phyloP scores from a whole-genome alignment of 1,140 invertebrate species.

The Heliconius hermathena region DNA sequence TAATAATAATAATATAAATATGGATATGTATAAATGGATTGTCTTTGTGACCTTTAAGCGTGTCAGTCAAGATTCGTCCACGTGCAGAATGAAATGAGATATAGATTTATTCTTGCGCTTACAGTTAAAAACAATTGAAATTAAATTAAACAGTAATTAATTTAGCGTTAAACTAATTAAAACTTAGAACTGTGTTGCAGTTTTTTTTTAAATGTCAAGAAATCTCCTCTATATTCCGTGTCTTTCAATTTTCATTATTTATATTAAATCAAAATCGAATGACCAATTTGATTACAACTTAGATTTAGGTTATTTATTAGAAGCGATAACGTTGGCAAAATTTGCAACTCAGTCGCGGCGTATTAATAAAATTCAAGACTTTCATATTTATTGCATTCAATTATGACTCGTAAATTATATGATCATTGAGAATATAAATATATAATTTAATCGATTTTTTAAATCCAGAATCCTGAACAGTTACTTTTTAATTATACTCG shows the following conservation, averaged over 20 bases:
- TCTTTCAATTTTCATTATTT: neutral
- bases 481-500: constrained; percentile 19
- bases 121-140: no score
- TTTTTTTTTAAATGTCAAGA: no score
- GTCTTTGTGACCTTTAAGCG: neutral
- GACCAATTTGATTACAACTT: neutral
- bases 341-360: neutral
- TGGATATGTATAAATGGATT: neutral
- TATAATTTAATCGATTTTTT: constrained; percentile 23
- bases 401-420: constrained; percentile 11
- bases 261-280: neutral
- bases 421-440: constrained; percentile 12
- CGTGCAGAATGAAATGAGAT: neutral
- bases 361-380: constrained; percentile 5
- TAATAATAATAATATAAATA: no score
- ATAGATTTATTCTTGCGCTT: neutral
- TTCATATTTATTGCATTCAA: constrained; percentile 13
- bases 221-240: neutral
- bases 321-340: neutral
- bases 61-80: neutral
- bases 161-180: no score
- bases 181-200: no score
- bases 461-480: constrained; percentile 19
- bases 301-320: constrained; percentile 9
- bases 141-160: no score